Evolutionary conservation across 2,888 invertebrate species (phyloP).

Genomic region (Apodemia duryi): DNA sequence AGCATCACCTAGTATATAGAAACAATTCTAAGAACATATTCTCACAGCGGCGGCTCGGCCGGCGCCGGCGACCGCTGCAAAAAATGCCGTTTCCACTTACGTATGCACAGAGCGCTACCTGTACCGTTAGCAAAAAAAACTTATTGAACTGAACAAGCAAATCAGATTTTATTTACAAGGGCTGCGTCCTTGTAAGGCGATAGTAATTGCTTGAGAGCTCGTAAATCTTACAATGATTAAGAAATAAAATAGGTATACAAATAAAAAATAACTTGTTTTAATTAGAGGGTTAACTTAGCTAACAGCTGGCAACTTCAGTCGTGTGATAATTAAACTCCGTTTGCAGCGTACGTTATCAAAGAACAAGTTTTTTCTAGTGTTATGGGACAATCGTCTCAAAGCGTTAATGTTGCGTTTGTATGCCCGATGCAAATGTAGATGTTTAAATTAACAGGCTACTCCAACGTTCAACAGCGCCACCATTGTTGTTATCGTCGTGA

Average conservation of each 20-base stretch:
- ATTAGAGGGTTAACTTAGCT: too few species aligned
- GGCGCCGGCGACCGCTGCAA: constrained; percentile 20
- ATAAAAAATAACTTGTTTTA: too few species aligned
- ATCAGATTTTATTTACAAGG: not conserved
- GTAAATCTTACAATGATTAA: not conserved
- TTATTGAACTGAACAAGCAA: not conserved
- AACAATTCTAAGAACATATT: constrained; percentile 23
- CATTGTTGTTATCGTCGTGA: too few species aligned
- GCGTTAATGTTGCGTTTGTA: too few species aligned
- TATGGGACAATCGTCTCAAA: too few species aligned
- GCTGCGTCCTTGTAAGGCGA: not conserved
- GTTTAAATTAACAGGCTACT: too few species aligned
- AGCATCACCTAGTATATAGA: constrained; percentile 17
- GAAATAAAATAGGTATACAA: not conserved
- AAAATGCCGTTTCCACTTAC: constrained; percentile 21
- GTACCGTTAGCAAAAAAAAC: not conserved
- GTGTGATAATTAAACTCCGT: too few species aligned
- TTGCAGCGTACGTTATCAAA: too few species aligned
- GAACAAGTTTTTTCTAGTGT: too few species aligned
- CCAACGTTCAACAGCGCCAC: too few species aligned
- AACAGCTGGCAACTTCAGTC: too few species aligned
- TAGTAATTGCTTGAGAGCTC: not conserved
- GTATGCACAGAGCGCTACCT: constrained; percentile 16
- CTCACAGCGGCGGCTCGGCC: constrained; percentile 21
- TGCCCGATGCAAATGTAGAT: too few species aligned